Conservation (phyloP, 2,888 invertebrate species). For the Trichogramma evanescens region DNA sequence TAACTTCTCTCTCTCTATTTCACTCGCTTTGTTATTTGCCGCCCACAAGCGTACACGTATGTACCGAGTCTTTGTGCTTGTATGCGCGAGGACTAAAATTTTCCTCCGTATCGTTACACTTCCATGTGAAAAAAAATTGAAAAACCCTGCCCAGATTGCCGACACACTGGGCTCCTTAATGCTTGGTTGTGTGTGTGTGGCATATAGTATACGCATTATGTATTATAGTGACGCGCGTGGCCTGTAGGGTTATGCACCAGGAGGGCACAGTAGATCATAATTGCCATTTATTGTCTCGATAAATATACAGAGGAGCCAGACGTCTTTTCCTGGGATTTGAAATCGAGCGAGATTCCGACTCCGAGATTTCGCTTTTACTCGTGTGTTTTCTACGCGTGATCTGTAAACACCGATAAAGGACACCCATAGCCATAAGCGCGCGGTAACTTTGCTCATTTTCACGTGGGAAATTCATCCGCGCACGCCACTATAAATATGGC, state of each 20-base stretch:
- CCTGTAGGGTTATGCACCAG: no score
- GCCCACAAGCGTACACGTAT: conserved; percentile 9
- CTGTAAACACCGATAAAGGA: conserved; percentile 33
- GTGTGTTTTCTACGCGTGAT: conserved; percentile 28
- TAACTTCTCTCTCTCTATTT: background rate
- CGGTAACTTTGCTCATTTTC: background rate
- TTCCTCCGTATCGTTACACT: no score
- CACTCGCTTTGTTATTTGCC: conserved; percentile 2
- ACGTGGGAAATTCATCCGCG: background rate
- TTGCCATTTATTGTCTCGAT: conserved; percentile 45
- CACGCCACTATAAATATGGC: conserved; percentile 6
- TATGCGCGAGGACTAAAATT: background rate
- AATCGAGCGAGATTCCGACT: conserved; percentile 26
- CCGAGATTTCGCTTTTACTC: background rate
- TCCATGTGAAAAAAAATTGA: no score
- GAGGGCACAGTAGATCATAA: conserved; percentile 29
- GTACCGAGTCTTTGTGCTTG: background rate
- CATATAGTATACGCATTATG: no score
- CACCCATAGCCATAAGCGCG: conserved; percentile 3
- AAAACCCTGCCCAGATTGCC: no score
- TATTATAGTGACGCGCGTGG: no score
- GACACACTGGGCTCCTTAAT: no score
- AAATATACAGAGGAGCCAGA: conserved; percentile 33
- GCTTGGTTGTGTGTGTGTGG: no score
- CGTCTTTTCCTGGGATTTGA: conserved; percentile 37